These are phyloP conservation scores for Charaxes varanes DNA, from an alignment of 1,140 invertebrate genomes.

Conservation along the genomic window DNA sequence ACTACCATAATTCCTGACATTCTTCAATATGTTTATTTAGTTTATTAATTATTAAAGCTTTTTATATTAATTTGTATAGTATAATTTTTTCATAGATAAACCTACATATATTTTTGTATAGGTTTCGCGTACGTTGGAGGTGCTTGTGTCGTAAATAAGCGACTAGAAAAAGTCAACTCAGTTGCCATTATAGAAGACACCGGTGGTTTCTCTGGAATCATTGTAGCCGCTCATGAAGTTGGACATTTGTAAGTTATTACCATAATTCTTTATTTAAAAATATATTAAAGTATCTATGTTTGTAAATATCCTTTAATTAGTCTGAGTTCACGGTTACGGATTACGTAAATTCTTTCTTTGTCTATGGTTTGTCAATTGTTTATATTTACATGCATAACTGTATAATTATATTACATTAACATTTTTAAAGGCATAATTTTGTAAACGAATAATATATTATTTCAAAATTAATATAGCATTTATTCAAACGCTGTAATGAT, in stretches of 20 bases:
- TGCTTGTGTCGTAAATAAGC: conserved; percentile 95
- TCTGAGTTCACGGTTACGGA: too few relatives aligned
- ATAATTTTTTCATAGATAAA: background rate
- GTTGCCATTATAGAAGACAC: conserved; percentile 97
- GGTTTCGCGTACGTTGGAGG: conserved; percentile 97
- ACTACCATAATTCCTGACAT: too few relatives aligned
- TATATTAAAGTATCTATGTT: background rate
- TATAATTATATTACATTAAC: too few relatives aligned
- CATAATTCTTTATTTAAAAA: background rate
- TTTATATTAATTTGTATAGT: background rate
- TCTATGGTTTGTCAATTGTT: too few relatives aligned
- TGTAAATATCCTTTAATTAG: too few relatives aligned
- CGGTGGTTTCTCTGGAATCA: conserved; percentile 96
- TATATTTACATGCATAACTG: too few relatives aligned
- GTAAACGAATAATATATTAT: too few relatives aligned
- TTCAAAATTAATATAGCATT: too few relatives aligned
- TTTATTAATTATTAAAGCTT: conserved; percentile 7
- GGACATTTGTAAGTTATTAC: conserved; percentile 91
- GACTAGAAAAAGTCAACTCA: conserved; percentile 96
- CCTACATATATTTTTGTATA: conserved; percentile 48
- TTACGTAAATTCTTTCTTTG: too few relatives aligned
- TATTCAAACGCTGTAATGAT: too few relatives aligned
- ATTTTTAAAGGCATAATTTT: too few relatives aligned
- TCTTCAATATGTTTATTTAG: too few relatives aligned
- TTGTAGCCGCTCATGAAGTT: conserved; percentile 96